Conservation (phyloP, 1,140 invertebrate genomes). For the Pseudomyrmex concolor region DNA sequence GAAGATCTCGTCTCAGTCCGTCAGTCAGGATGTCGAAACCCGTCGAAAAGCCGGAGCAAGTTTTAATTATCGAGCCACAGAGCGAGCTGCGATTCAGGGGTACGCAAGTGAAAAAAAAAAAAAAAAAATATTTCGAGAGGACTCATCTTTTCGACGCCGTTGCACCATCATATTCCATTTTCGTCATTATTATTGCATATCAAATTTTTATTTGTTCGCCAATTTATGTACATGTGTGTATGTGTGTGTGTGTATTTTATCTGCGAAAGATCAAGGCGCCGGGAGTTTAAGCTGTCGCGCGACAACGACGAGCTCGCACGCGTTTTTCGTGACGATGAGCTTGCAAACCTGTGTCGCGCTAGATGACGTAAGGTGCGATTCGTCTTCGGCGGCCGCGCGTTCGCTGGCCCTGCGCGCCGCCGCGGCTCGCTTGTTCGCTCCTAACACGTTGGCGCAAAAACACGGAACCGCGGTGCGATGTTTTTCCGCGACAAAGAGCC, state of each 20-base stretch:
- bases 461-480: too few species aligned
- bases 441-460: background rate
- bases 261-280: background rate
- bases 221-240: too few species aligned
- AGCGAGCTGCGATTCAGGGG: slow-evolving; percentile 91
- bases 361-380: slow-evolving; percentile 74
- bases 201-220: too few species aligned
- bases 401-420: background rate
- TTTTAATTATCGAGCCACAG: slow-evolving; percentile 90
- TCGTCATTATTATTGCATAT: background rate
- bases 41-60: slow-evolving; percentile 86
- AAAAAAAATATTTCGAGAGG: background rate
- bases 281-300: background rate
- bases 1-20: slow-evolving; percentile 45
- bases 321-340: background rate
- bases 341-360: slow-evolving; percentile 71
- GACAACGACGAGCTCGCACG: background rate
- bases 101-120: slow-evolving; percentile 78
- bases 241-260: too few species aligned
- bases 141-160: slow-evolving; percentile 18
- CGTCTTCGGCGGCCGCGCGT: background rate
- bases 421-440: background rate
- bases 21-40: slow-evolving; percentile 75
- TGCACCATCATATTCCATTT: too few species aligned
- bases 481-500: background rate